These are phyloP conservation scores for Cygnus atratus DNA, from an alignment of 2,113 vertebrate species.

Conservation along the genomic window DNA sequence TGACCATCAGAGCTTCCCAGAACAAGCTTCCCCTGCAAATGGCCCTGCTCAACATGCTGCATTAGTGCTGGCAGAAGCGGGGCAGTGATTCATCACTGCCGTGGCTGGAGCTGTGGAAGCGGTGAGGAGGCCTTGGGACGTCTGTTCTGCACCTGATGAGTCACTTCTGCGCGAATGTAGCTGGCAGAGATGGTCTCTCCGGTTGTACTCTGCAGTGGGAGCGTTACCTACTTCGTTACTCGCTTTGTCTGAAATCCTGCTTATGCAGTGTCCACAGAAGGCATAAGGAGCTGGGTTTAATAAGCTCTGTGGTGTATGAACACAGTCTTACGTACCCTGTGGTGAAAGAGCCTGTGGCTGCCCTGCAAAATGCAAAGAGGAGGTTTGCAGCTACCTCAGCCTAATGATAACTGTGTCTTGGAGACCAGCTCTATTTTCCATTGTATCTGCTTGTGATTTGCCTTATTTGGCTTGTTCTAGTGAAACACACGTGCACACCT, in stretches of 20 bases:
- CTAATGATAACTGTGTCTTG: background rate
- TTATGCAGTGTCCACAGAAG: background rate
- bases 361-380: background rate
- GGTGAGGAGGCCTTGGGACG: background rate
- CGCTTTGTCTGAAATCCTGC: background rate
- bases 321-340: background rate
- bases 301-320: background rate
- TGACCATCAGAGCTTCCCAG: background rate
- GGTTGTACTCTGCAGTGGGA: background rate
- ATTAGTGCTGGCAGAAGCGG: conserved; percentile 2
- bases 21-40: background rate
- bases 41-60: background rate
- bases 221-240: background rate
- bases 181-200: background rate
- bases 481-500: background rate
- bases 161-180: background rate
- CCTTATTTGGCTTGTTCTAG: background rate
- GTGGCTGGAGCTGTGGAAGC: background rate
- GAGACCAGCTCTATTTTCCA: background rate
- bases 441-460: background rate
- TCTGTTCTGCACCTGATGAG: conserved; percentile 41
- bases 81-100: background rate
- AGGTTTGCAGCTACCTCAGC: background rate
- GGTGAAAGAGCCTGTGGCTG: background rate
- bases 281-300: background rate